Evolutionary conservation across 2,113 vertebrate species (phyloP), one percentile per base, ranked within the genome.

Genomic region (Leucosticte australis): DNA sequence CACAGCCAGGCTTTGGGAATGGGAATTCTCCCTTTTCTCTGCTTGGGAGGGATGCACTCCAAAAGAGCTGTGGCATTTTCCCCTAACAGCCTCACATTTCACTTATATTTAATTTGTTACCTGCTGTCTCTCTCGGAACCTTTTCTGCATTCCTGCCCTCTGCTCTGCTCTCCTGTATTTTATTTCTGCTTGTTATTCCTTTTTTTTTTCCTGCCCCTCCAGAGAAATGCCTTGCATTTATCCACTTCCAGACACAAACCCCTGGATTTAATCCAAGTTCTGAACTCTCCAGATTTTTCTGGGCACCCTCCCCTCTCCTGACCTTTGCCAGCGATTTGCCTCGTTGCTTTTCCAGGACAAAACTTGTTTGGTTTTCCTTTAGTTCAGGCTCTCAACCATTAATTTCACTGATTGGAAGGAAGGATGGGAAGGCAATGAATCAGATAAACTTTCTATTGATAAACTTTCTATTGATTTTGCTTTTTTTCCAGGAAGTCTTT

Each of bases 101-200:
- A 74, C 90, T 90, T 6, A 3, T 17, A 69, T 87, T 94, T 94
- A 59, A 96, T 96, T 96, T 96, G 87, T 88, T 90, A 90, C 90
- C 90, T 77, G 87, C 89, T 87, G 82, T 50, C 84, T 88, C 81
- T 39, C 70, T 41, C 27, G 0, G 53, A 83, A 73, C 69, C 84
- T 73, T 91, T 92, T 83, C 93, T 95, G 91, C 91, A 70, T 70
- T 95, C 26, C 82, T 96, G 87, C 85, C 90, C 82, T 83, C 94
- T 1, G 3, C 83, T 59, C 67, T 87, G 63, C 70, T 88, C 87
- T 44, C 42, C 47, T 46, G 63, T 80, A 27, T 83, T 96, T 96
- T 56, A 90, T 92, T 92, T 75, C 82, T 93, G 42, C 76, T 90
- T 92, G 71, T 77, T 93, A 86, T 78, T 88, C 53, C 84, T 55